Base-by-base conservation (phyloP, 2,888 invertebrate species). In the Phytoseiulus persimilis region DNA sequence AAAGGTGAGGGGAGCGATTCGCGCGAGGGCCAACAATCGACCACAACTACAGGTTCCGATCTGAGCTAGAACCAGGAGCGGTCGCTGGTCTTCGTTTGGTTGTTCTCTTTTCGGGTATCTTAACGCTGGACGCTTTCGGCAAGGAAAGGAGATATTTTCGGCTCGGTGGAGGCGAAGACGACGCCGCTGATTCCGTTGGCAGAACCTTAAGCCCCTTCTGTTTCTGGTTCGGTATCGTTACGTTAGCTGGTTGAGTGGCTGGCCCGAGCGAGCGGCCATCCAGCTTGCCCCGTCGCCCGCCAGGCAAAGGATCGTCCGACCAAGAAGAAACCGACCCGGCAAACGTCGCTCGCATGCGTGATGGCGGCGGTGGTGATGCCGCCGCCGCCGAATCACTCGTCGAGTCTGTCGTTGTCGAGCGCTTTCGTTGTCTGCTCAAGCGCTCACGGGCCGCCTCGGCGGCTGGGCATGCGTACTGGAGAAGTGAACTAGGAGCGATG, bases 391-490 rank as follows among this genome's bases (percentile, higher is more conserved):
- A 65, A 28, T 65, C 65, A 23, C 65, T 65, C 65, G 65, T 65
- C 65, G 65, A 65, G 65, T 65, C 65, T 65, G 18, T 28, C 11
- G 65, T 65, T 65, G 65, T 65, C 65, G 65, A 65, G 65, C 65
- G 65, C 65, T 65, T 65, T 65, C 65, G 65, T 65, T 65, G 65
- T 65, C 65, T 65, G 65, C 65, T 65, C 65, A 65, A 65, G 65
- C 65, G 65, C 65, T 65, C 65, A 65, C 65, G 65, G 65, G 65
- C 65, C 18, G 65, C 65, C 18, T 65, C 65, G 65, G 65, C 65
- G 65, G 65, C 28, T 65, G 65, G 65, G 65, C 65, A 65, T 65
- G 65, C 65, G 65, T 65, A 65, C 65, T 65, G 65, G 65, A 65
- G 65, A 65, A 65, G 65, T 65, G 65, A 65, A 65, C 65, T 65